Evolutionary conservation across 1,140 invertebrate species (phyloP), one percentile per base, ranked within the genome.

Genomic region (Choristoneura fumiferana): DNA sequence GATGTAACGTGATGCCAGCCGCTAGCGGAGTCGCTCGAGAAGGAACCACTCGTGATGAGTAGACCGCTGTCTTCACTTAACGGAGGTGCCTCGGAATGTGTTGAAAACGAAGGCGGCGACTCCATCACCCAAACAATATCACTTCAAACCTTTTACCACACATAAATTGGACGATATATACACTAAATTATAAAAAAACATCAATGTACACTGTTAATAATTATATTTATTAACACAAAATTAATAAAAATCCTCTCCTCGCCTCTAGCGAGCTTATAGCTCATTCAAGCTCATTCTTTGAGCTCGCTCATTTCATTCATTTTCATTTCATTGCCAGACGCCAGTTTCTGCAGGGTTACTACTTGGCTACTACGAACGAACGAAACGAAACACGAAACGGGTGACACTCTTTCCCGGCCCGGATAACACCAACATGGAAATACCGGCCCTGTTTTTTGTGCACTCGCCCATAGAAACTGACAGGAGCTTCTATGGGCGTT

Each of bases 41-140:
- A 89, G 38, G 92, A 93, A 68, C 91, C 91, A 89, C 91, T 92
- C 62, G 91, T 92, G 76, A 92, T 87, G 56, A 93, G 78, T 57
- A 93, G 84, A 61, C 91, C 92, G 87, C 91, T 92, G 72, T 92
- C 91, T 85, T 92, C 92, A 78, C 92, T 92, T 70, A 92, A 74
- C 65, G 87, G 87, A 74, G 91, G 91, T 60, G 84, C 90, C 74
- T 92, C 91, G 57, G 91, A 92, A 76, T 91, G 90, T 76, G 90
- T 90, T 66, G 91, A 91, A 66, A 91, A 91, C 29, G 91, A 91
- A 71, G 91, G 91, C 69, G 91, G 91, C 61, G 91, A 92, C 83
- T 92, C 91, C 91, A 92, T 92, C 64, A 80, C 76, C 71, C 58
- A 66, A 73, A 54, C 67, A 45, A 69, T 62, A 69, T 69, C 64